Percentiles rank a stretch among this genome's conserved stretches.
Conservation (phyloP, 2,888 invertebrate genomes). For the Ormyrus nitidulus region DNA sequence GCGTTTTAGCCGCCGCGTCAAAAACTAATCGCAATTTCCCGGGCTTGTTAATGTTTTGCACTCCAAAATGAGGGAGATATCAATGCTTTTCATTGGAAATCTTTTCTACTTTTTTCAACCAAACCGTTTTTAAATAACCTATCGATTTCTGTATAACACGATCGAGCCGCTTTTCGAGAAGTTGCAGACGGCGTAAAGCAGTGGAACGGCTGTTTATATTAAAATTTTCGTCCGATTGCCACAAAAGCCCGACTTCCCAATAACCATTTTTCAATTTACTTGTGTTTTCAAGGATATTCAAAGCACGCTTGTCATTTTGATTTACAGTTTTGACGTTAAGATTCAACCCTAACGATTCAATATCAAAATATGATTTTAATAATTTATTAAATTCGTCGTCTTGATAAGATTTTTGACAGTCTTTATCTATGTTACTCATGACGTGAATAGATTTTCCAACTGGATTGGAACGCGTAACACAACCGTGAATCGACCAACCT, state of each 20-base stretch:
- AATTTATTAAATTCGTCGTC: neutral
- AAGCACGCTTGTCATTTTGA: neutral
- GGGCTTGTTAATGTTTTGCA: conserved; percentile 33
- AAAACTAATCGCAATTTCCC: conserved; percentile 34
- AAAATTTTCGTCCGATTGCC: no score
- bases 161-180: neutral
- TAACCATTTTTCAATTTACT: neutral
- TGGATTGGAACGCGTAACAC: neutral
- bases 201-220: no score
- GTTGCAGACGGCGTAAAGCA: neutral
- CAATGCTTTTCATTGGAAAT: neutral
- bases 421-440: neutral
- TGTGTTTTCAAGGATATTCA: neutral
- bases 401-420: neutral
- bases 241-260: conserved; percentile 23
- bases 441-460: no score
- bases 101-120: conserved; percentile 13
- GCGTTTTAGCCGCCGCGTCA: conserved; percentile 37
- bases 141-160: conserved; percentile 15
- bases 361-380: neutral
- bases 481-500: conserved; percentile 17
- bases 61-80: conserved; percentile 36
- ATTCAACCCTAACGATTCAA: neutral
- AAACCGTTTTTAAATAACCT: conserved; percentile 10
- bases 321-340: neutral